phyloP scores from a whole-genome alignment of 2,888 invertebrate genomes.

The Rambutsinella grinnellia region DNA sequence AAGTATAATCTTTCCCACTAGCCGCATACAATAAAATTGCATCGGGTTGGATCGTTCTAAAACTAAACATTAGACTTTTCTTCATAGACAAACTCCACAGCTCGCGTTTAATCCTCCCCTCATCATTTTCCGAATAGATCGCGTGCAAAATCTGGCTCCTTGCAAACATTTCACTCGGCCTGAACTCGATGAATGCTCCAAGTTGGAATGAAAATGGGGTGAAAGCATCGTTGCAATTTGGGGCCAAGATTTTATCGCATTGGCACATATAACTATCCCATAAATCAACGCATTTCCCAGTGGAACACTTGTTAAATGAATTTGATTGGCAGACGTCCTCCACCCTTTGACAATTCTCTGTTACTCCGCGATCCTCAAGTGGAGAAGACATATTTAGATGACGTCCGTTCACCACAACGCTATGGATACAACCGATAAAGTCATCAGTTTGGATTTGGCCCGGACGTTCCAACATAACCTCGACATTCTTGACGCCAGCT shows the following conservation, averaged over 20 bases:
- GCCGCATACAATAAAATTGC: slow-evolving; percentile 89
- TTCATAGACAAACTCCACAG: slow-evolving; percentile 71
- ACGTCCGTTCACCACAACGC: slow-evolving; percentile 89
- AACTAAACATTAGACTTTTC: slow-evolving; percentile 83
- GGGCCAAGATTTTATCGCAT: slow-evolving; percentile 76
- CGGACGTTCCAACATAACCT: slow-evolving; percentile 88
- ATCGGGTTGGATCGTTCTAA: slow-evolving; percentile 82
- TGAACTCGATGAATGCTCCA: slow-evolving; percentile 83
- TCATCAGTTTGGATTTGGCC: slow-evolving; percentile 94
- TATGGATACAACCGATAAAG: slow-evolving; percentile 93
- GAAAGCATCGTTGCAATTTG: slow-evolving; percentile 83
- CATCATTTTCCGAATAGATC: slow-evolving; percentile 42
- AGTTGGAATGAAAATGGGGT: slow-evolving; percentile 84
- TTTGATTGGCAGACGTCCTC: slow-evolving; percentile 67
- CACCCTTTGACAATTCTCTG: slow-evolving; percentile 82
- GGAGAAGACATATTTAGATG: slow-evolving; percentile 85
- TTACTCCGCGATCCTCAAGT: slow-evolving; percentile 79
- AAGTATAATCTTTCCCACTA: slow-evolving; percentile 88
- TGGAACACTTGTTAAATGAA: slow-evolving; percentile 68
- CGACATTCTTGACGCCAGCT: slow-evolving; percentile 87
- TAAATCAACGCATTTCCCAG: slow-evolving; percentile 83
- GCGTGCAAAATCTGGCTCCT: slow-evolving; percentile 87
- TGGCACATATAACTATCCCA: slow-evolving; percentile 84
- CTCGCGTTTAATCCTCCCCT: slow-evolving; percentile 51
- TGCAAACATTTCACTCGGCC: slow-evolving; percentile 82